Conservation (phyloP, 2,888 invertebrate genomes). For the Furcula furcula region DNA sequence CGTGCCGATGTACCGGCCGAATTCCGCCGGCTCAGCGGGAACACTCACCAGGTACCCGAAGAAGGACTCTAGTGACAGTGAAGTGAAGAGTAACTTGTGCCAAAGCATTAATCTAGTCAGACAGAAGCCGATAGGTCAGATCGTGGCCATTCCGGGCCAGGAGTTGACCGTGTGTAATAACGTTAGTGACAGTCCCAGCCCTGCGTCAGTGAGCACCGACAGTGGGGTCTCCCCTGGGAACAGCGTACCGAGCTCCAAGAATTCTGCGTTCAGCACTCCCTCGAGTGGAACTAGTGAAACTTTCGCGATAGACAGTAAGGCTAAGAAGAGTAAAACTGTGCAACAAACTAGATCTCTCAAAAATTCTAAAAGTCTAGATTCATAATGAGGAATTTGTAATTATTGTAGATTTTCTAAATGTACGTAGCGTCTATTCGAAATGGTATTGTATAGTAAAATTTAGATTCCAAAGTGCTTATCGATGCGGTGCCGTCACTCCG, state of each 20-base stretch:
- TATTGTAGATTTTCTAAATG: constrained; percentile 81
- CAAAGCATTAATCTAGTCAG: constrained; percentile 79
- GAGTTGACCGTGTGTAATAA: constrained; percentile 73
- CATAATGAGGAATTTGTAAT: constrained; percentile 72
- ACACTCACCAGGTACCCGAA: constrained; percentile 72
- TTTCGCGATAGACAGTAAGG: constrained; percentile 53
- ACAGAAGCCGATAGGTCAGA: constrained; percentile 77
- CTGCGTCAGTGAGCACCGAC: constrained; percentile 70
- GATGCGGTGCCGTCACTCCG: constrained; percentile 11
- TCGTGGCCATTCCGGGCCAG: constrained; percentile 69
- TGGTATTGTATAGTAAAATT: constrained; percentile 54
- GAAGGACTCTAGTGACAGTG: constrained; percentile 55
- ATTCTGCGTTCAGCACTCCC: constrained; percentile 57
- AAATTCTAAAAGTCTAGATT: constrained; percentile 77
- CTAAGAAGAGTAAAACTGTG: constrained; percentile 58
- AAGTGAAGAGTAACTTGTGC: constrained; percentile 67
- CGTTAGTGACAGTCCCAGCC: constrained; percentile 68
- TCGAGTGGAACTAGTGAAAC: constrained; percentile 43
- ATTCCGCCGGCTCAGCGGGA: constrained; percentile 74
- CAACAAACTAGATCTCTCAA: constrained; percentile 65
- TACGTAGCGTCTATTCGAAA: constrained; percentile 62
- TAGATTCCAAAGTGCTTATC: constrained; percentile 74
- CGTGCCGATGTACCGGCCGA: constrained; percentile 70
- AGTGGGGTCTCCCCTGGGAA: constrained; percentile 73
- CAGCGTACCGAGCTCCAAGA: constrained; percentile 65